These are phyloP conservation scores for Harpegnathos saltator DNA, from an alignment of 1,140 invertebrate species.

Conservation along the genomic window DNA sequence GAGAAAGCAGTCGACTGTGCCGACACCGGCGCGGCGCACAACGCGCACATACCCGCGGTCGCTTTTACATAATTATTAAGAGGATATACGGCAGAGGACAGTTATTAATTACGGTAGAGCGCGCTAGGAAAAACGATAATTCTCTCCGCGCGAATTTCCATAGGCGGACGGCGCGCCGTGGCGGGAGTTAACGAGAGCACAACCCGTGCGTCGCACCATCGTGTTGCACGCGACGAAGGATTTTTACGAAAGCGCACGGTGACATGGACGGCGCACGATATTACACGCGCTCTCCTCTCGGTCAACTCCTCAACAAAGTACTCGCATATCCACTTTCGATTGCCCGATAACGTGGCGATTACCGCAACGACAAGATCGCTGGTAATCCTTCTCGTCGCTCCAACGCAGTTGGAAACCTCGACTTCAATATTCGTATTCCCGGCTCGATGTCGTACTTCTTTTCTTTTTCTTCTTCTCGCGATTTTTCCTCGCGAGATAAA, in stretches of 20 bases:
- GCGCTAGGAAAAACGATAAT: conserved; percentile 2
- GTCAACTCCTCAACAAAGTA: too few species aligned
- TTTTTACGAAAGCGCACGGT: neutral
- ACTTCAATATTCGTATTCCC: too few species aligned
- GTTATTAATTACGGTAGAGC: conserved; percentile 32
- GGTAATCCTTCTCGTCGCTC: too few species aligned
- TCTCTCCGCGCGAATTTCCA: neutral
- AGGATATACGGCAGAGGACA: neutral
- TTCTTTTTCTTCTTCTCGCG: too few species aligned
- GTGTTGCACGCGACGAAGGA: neutral
- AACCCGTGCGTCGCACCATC: neutral
- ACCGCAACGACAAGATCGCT: too few species aligned
- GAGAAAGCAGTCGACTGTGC: neutral
- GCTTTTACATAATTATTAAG: conserved; percentile 42
- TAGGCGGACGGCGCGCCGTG: neutral
- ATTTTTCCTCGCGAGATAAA: too few species aligned
- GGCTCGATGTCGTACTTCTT: too few species aligned
- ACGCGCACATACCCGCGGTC: neutral
- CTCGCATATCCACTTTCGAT: too few species aligned
- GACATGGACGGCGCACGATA: neutral
- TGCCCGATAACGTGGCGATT: too few species aligned
- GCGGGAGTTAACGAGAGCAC: neutral
- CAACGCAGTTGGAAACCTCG: too few species aligned
- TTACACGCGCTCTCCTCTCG: too few species aligned
- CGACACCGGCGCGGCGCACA: neutral